Conservation (phyloP, 2,888 invertebrate species). For the Heliconius hortense region DNA sequence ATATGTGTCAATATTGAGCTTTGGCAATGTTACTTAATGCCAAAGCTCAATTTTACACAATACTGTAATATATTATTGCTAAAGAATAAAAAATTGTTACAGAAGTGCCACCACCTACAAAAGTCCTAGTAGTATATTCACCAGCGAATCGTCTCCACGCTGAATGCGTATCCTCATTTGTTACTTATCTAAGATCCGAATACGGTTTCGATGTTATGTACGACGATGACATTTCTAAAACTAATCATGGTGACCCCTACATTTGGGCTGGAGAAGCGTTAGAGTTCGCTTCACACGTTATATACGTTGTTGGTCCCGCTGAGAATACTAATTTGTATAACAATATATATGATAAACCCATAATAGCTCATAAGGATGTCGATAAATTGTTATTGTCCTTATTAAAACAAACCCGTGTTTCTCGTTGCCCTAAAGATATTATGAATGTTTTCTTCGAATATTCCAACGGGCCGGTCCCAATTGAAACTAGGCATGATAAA, state of each 20-base stretch:
- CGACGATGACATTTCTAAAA: conserved; percentile 65
- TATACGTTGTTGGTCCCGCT: conserved; percentile 68
- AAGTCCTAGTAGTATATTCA: conserved; percentile 69
- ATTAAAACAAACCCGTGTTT: conserved; percentile 52
- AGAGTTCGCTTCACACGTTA: conserved; percentile 59
- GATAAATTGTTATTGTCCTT: conserved; percentile 61
- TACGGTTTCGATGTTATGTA: conserved; percentile 69
- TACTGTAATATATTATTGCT: not conserved
- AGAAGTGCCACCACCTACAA: conserved; percentile 68
- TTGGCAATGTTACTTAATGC: not conserved
- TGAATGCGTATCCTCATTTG: conserved; percentile 67
- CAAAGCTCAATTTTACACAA: not conserved
- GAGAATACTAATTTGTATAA: conserved; percentile 60
- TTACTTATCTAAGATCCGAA: conserved; percentile 64
- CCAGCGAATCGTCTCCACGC: conserved; percentile 66
- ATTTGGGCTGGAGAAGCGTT: conserved; percentile 70
- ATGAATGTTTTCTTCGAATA: conserved; percentile 70
- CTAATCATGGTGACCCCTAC: conserved; percentile 66
- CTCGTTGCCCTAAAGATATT: conserved; percentile 57
- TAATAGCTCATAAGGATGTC: conserved; percentile 62
- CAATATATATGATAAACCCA: conserved; percentile 72
- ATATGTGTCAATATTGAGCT: not conserved
- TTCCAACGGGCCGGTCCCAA: conserved; percentile 62
- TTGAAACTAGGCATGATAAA: conserved; percentile 62
- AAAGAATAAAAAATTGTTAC: conserved; percentile 28